phyloP scores from a whole-genome alignment of 2,113 vertebrate species.

The Scolopax mira region DNA sequence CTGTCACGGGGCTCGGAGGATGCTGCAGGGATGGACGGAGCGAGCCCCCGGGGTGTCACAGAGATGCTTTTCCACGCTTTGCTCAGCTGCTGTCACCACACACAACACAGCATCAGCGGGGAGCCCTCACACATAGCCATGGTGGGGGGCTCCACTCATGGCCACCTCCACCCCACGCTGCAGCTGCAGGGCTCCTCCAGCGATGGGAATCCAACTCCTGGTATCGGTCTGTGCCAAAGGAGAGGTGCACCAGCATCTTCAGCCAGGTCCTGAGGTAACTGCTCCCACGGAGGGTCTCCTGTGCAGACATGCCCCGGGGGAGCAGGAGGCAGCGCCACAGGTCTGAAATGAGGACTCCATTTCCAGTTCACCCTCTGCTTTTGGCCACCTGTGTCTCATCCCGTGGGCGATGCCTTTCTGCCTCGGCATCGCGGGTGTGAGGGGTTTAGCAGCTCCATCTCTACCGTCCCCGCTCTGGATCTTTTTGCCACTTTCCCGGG shows the following conservation, averaged over 20 bases:
- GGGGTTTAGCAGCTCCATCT: not conserved
- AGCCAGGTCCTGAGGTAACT: accelerated
- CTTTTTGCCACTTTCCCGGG: not conserved
- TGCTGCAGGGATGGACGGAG: too few relatives aligned
- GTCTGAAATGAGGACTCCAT: not conserved
- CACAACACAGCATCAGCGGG: not conserved
- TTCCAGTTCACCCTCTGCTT: not conserved
- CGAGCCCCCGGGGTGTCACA: too few relatives aligned
- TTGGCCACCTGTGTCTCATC: not conserved
- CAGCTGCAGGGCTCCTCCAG: not conserved
- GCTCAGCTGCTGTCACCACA: not conserved
- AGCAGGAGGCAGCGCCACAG: not conserved
- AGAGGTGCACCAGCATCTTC: accelerated
- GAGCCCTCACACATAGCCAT: not conserved
- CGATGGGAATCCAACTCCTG: not conserved
- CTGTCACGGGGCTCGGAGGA: not conserved
- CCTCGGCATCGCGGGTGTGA: not conserved
- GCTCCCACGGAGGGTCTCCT: not conserved
- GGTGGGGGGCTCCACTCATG: not conserved
- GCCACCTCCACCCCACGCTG: not conserved
- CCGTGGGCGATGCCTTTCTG: not conserved
- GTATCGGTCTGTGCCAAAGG: accelerated
- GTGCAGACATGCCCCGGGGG: accelerated
- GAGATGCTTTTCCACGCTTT: too few relatives aligned
- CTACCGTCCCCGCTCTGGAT: not conserved